These are phyloP conservation scores for Zoanthus sansibaricus DNA, from an alignment of 92 coral and sea anemone species.

Conservation along the genomic window DNA sequence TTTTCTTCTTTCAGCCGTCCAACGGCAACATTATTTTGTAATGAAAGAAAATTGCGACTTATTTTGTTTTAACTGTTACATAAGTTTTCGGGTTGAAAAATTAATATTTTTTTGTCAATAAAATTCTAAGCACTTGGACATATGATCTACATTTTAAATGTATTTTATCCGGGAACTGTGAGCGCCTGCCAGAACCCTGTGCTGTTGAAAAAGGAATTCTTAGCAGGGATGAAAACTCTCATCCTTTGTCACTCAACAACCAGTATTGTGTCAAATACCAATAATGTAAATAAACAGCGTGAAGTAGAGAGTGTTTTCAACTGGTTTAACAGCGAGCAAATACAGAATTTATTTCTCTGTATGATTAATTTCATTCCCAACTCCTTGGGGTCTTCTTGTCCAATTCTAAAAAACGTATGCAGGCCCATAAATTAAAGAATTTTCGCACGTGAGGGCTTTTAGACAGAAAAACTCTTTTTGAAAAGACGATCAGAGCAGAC, in stretches of 20 bases:
- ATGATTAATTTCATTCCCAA: constrained; percentile 28
- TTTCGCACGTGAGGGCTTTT: constrained; percentile 26
- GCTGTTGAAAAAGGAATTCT: constrained; percentile 22
- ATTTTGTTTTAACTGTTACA: constrained; percentile 12
- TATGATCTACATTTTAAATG: neutral
- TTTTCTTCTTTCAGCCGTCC: neutral
- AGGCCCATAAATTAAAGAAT: neutral
- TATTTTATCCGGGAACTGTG: neutral
- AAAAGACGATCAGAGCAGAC: constrained; percentile 48
- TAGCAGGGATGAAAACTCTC: constrained; percentile 29
- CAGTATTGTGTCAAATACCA: constrained; percentile 64
- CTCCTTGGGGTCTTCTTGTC: constrained; percentile 22
- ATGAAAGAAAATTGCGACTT: constrained; percentile 8
- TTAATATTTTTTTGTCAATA: neutral
- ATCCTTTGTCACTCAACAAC: constrained; percentile 53
- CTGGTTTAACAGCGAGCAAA: constrained; percentile 81
- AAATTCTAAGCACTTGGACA: neutral
- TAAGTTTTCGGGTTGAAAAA: neutral
- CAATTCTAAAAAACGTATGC: neutral
- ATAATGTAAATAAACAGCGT: constrained; percentile 84
- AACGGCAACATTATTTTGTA: neutral
- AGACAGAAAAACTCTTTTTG: constrained; percentile 15
- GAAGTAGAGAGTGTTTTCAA: constrained; percentile 88
- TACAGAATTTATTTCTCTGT: constrained; percentile 72
- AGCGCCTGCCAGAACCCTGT: constrained; percentile 39